A percentile compares a stretch with the other conserved stretches of the same genome.
Conservation (phyloP, 2,888 invertebrate genomes). For the Agrypnus murinus region DNA sequence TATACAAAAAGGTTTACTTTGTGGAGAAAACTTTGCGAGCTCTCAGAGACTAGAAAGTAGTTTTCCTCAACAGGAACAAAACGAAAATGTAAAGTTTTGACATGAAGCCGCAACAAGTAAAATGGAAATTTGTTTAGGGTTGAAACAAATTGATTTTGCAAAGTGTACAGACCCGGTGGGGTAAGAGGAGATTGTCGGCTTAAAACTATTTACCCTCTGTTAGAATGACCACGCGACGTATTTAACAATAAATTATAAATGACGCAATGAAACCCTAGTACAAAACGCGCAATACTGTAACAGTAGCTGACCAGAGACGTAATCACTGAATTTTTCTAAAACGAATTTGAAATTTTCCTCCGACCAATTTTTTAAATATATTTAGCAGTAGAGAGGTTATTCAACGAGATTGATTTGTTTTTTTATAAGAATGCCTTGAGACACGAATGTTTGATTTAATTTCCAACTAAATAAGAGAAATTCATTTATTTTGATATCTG, state of each 20-base stretch:
- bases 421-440: too few species aligned
- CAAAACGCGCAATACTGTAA: slow-evolving; percentile 45
- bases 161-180: slow-evolving; percentile 41
- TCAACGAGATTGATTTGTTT: too few species aligned
- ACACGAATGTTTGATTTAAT: too few species aligned
- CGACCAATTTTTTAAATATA: too few species aligned
- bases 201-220: slow-evolving; percentile 54
- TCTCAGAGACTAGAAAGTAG: too few species aligned
- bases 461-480: too few species aligned
- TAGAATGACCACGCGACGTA: slow-evolving; percentile 53
- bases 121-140: slow-evolving; percentile 24
- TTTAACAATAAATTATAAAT: slow-evolving; percentile 53
- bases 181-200: slow-evolving; percentile 49
- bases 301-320: slow-evolving; percentile 32
- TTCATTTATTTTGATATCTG: too few species aligned
- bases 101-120: slow-evolving; percentile 8
- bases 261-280: slow-evolving; percentile 45
- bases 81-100: slow-evolving; percentile 5
- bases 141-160: slow-evolving; percentile 44
- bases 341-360: slow-evolving; percentile 3
- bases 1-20: too few species aligned
- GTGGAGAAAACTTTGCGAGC: too few species aligned
- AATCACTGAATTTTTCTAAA: not conserved
- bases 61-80: too few species aligned
- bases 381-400: too few species aligned